Evolutionary conservation across 2,113 vertebrate genomes (phyloP), one percentile per base, ranked within the genome.

Genomic region (Datnioides undecimradiatus): DNA sequence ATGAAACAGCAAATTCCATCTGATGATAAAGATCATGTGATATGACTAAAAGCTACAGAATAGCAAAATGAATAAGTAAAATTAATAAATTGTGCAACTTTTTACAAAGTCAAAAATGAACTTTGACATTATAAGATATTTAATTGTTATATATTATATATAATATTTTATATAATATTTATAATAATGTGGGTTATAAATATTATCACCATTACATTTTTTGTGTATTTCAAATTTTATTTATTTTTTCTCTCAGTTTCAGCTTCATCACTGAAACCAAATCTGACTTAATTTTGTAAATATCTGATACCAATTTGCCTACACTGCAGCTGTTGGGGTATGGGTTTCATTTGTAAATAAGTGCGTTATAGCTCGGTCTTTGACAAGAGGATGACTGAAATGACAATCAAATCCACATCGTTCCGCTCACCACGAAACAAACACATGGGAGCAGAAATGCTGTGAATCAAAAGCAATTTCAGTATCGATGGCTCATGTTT

Each of bases 381-480:
- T 51, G 67, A 59, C 48, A 68, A 49, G 43, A 58, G 68, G 79
- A 81, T 55, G 58, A 51, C 51, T 48, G 43, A 65, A 82, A 76
- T 59, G 51, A 80, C 77, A 75, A 72, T 70, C 38, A 51, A 19
- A 54, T 71, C 52, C 54, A 51, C n/a, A 41, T 64, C 14, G 31
- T 41, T 21, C 19, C 1, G 5, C 33, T 86, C 46, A 27, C 31
- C 5, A 13, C 76, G 73, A 87, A 73, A 87, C 76, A 76, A 80
- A 82, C 84, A 55, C 57, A 59, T 4, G 5, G 62, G 59, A 3
- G 27, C 71, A 45, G 55, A 71, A 57, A 49, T 59, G 25, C 74
- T 19, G 65, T 79, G 79, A 91, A 88, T 88, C 89, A 91, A 90
- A 93, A 84, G 87, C 88, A 90, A 91, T 93, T 91, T 89, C 81